Conservation (phyloP, 1,140 invertebrate species). For the Leptinotarsa lineolata region DNA sequence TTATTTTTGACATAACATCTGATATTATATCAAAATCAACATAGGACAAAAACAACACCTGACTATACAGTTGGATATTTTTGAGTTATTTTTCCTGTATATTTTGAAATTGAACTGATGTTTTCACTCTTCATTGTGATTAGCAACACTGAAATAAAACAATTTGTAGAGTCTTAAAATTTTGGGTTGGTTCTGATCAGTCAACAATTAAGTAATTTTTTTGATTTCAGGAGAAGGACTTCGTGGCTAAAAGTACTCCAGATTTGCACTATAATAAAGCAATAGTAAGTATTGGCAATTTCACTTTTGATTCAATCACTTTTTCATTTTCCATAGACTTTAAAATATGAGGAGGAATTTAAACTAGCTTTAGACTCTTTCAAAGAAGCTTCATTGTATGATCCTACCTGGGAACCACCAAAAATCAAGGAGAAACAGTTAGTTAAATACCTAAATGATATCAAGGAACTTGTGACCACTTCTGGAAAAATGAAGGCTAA, state of each 20-base stretch:
- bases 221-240: slow-evolving; percentile 71
- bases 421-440: slow-evolving; percentile 65
- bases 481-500: slow-evolving; percentile 79
- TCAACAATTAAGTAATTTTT: not conserved
- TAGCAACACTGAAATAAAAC: too few species aligned
- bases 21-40: too few species aligned
- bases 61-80: too few species aligned
- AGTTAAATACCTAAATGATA: slow-evolving; percentile 68
- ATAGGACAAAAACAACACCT: too few species aligned
- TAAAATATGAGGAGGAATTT: slow-evolving; percentile 83
- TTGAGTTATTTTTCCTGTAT: too few species aligned
- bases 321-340: slow-evolving; percentile 61
- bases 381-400: slow-evolving; percentile 66
- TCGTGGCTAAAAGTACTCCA: slow-evolving; percentile 71
- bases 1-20: too few species aligned
- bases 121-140: too few species aligned
- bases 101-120: too few species aligned
- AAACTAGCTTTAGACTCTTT: slow-evolving; percentile 72
- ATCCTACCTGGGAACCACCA: slow-evolving; percentile 77
- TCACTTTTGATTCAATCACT: slow-evolving; percentile 3
- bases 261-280: slow-evolving; percentile 87
- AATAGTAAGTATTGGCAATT: slow-evolving; percentile 65
- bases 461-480: slow-evolving; percentile 66
- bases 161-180: too few species aligned
- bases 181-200: too few species aligned